These are phyloP conservation scores for Stichodactyla mertensii DNA, from an alignment of 64 coral and sea anemone genomes.

Conservation along the genomic window DNA sequence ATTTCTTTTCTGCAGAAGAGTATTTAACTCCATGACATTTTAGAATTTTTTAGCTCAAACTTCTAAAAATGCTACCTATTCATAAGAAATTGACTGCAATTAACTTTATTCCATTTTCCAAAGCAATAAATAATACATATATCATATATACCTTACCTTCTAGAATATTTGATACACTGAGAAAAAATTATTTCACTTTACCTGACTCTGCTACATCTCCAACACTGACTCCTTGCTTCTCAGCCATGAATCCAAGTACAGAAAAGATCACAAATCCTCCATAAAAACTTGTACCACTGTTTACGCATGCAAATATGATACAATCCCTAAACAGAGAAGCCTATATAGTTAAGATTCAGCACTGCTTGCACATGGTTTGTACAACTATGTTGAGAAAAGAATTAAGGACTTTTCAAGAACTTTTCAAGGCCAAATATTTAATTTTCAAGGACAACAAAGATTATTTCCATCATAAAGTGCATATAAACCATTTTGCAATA, in stretches of 20 bases:
- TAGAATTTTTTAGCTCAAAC: too few relatives aligned
- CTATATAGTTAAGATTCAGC: neutral
- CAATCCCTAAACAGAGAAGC: conserved; percentile 49
- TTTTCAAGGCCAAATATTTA: too few relatives aligned
- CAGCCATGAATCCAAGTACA: conserved; percentile 80
- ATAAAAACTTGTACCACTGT: conserved; percentile 90
- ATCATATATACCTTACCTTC: neutral
- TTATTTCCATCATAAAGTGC: too few relatives aligned
- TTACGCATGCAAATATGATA: conserved; percentile 82
- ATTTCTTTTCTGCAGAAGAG: too few relatives aligned
- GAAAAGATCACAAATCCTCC: conserved; percentile 93
- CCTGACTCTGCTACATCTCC: conserved; percentile 61
- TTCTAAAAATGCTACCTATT: too few relatives aligned
- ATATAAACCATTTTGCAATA: too few relatives aligned
- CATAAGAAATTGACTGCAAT: too few relatives aligned
- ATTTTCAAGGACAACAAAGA: neutral
- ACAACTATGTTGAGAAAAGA: too few relatives aligned
- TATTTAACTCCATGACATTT: too few relatives aligned
- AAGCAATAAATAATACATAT: neutral
- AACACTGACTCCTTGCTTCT: conserved; percentile 74
- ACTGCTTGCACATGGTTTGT: neutral
- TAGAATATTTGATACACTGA: neutral
- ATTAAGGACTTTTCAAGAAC: neutral
- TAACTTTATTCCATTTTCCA: too few relatives aligned
- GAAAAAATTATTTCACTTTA: conserved; percentile 33